phyloP scores from a whole-genome alignment of 2,113 vertebrate genomes.

The Anoura caudifer region DNA sequence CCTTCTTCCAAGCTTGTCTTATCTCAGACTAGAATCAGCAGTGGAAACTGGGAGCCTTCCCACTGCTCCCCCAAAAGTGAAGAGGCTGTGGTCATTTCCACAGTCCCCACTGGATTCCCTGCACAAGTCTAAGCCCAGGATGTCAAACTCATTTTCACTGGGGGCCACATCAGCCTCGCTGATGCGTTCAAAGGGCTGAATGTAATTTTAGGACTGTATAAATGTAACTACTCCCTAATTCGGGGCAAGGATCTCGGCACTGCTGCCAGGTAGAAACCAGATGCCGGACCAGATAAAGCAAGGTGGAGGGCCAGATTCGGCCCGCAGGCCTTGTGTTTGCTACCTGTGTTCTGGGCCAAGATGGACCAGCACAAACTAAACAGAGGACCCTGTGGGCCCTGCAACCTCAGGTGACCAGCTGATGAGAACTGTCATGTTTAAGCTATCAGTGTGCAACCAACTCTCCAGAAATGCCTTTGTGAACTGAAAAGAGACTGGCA shows the following conservation, averaged over 20 bases:
- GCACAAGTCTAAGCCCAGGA: not conserved
- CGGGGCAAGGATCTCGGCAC: too few species aligned
- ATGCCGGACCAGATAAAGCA: too few species aligned
- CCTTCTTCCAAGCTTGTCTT: constrained; percentile 39
- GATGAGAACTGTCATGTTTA: constrained; percentile 6
- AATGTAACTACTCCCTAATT: too few species aligned
- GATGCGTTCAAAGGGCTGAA: too few species aligned
- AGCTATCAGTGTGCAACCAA: not conserved
- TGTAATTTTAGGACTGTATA: too few species aligned
- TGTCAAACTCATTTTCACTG: too few species aligned
- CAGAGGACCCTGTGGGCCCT: not conserved
- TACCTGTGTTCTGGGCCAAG: not conserved
- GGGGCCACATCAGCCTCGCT: too few species aligned
- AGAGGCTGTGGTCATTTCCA: not conserved
- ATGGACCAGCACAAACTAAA: constrained; percentile 45
- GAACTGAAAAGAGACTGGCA: constrained; percentile 24
- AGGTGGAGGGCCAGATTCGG: too few species aligned
- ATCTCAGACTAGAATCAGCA: constrained; percentile 22
- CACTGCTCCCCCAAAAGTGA: not conserved
- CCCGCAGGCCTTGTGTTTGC: too few species aligned
- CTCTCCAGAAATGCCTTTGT: constrained; percentile 38
- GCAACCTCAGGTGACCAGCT: constrained; percentile 37
- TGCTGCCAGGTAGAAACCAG: too few species aligned
- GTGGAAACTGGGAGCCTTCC: not conserved
- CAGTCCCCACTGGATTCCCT: not conserved